Evolutionary conservation across 2,113 vertebrate genomes (phyloP), one percentile per base, ranked within the genome.

Genomic region (Girardinichthys multiradiatus): DNA sequence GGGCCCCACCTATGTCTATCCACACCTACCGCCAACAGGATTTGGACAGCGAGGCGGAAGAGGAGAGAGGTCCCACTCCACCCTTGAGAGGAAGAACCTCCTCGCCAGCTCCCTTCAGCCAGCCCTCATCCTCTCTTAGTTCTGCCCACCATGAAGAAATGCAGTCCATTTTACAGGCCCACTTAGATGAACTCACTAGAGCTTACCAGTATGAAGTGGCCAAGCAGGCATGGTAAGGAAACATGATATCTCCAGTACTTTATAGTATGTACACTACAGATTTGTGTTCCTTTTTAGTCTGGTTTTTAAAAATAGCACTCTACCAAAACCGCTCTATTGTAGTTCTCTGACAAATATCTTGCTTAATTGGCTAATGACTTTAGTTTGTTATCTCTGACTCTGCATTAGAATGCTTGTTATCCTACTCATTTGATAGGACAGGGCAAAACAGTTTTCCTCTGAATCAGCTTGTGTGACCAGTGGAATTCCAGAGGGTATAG

Each of bases 181-280:
- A 98, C 82, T 93, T 99, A 60, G 98, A 99, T 39, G 98, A 99
- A 90, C 87, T 99, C 78, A 99, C 97, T 57, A 94, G 97, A 69
- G 98, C 97, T 70, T 99, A 99, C 90, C 97, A 99, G 76, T 97
- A 98, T 62, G 97, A 98, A 72, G 96, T 98, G 90, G 95, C 97
- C 85, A 97, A 98, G 83, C 98, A 98, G 90, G 84, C 96, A 77
- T 99, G 98, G 97, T 98, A 94, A 90, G 89, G 45, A 14, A 64
- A n/a, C 6, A n/a, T 30, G 17, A 59, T 24, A 45, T 14, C 14
- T 19, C 17, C 14, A 45, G 42, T 19, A 5, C 4, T 45, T 42
- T 42, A 42, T 19, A 45, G 17, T 4, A 19, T 45, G 42, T 19
- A 19, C 15, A 45, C 17, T 45, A 5, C 15, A 17, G 17, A 45